Evolutionary conservation across 35 echinoderm and acorn worm species (phyloP), one percentile per base, ranked within the genome.

Genomic region (Eucidaris tribuloides): DNA sequence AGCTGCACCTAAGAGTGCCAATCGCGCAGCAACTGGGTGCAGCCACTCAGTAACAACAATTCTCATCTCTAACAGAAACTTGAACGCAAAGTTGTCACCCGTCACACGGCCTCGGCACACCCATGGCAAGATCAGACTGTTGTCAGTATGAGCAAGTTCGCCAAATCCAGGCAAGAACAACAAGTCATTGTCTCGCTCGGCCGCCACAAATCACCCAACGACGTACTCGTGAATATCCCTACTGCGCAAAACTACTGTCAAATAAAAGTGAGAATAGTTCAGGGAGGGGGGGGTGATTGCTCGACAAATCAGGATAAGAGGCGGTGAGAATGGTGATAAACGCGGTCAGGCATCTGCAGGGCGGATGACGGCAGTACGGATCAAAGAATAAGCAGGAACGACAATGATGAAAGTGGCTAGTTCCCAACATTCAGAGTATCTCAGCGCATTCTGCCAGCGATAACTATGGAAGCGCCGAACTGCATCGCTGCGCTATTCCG

Each of bases 401-500:
- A n/a, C n/a, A n/a, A n/a, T n/a, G n/a, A n/a, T n/a, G n/a, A n/a
- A n/a, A n/a, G n/a, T n/a, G n/a, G n/a, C n/a, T n/a, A 92, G 84
- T 42, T 84, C 83, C 22, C 88, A 83, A 41, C 91, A 93, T 76
- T 62, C 59, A 11, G 88, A 96, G 63, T 96, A 96, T 34, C 83
- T 96, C 3, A 78, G 79, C 32, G n/a, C 83, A 99, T 64, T 86
- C 78, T 41, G 87, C 83, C 13, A 80, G 86, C 42, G 70, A 82
- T 35, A 83, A 82, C 19, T 82, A 87, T 25, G 84, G 88, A 58
- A n/a, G 77, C 81, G 30, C 96, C 93, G 63, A 99, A 99, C 52
- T 99, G 96, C 80, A 99, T 99, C 54, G 96, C 96, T 60, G 96
- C 96, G 28, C 71, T 99, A n/a, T 45, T 99, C 96, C 17, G 96